Base-by-base conservation (phyloP, 2,888 invertebrate genomes). In the Cataglyphis albicans region DNA sequence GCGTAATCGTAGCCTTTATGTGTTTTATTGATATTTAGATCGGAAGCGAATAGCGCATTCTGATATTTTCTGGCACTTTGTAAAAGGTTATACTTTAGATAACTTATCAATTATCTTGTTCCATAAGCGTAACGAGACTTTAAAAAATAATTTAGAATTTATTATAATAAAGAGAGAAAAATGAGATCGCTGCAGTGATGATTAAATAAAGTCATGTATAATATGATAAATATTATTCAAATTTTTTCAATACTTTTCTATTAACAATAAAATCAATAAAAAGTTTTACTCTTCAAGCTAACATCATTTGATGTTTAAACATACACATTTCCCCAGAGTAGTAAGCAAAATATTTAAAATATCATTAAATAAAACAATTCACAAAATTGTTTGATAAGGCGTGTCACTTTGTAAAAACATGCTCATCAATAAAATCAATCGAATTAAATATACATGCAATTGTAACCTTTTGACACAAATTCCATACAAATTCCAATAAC, bases 91-190 rank as follows among this genome's bases (percentile, higher is more conserved):
- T n/a, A 61, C 55, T 76, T 63, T 21, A 67, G 76, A 76, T 76
- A 67, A 41, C 68, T 67, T 76, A 76, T 67, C 75, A 76, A 67
- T 76, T 76, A 76, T 67, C 55, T 76, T n/a, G 52, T 9, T 38
- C 38, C 25, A 7, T n/a, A 55, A 76, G 29, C 15, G 9, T 25
- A 67, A 67, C 7, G 15, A 38, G n/a, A 76, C 15, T 29, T 35
- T 9, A 25, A 76, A 7, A 5, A 18, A 52, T 35, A 67, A 38
- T 35, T 15, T 38, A 21, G 9, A 21, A n/a, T 38, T 38, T 38
- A 3, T 15, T 25, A 52, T 3, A 35, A 18, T 41, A 15, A 35
- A 35, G 41, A 44, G 9, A 67, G 38, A 75, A 25, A 18, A 25
- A n/a, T 18, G 44, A 52, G n/a, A 75, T 75, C 21, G 6, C 21